Evolutionary conservation across 2,797 vertebrate species (phyloP).

Genomic region (Smutsia gigantea): DNA sequence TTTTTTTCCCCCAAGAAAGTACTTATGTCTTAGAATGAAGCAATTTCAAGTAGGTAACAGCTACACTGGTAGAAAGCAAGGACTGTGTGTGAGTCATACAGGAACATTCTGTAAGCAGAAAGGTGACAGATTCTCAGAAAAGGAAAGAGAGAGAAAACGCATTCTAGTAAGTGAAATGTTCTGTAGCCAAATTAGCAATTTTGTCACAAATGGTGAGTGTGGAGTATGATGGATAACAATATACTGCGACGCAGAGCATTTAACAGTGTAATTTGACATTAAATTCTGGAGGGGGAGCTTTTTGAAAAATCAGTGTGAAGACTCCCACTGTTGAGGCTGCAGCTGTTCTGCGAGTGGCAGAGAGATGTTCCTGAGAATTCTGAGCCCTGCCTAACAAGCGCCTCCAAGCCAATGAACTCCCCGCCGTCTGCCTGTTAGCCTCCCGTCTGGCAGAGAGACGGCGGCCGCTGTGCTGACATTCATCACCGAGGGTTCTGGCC

Average conservation of each 20-base stretch:
- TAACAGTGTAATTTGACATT: constrained; percentile 67
- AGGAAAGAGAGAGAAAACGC: background rate
- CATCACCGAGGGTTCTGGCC: constrained; percentile 71
- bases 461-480: constrained; percentile 79
- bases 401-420: constrained; percentile 79
- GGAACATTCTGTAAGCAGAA: background rate
- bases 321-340: constrained; percentile 47
- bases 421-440: constrained; percentile 81
- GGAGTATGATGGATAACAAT: constrained; percentile 62
- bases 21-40: background rate
- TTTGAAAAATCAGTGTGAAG: constrained; percentile 73
- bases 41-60: background rate
- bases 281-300: constrained; percentile 60
- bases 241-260: constrained; percentile 44
- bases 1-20: background rate
- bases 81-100: background rate
- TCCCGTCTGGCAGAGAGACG: constrained; percentile 77
- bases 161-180: constrained; percentile 37
- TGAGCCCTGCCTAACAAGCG: constrained; percentile 76
- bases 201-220: constrained; percentile 55
- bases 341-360: constrained; percentile 74
- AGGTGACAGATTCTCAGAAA: constrained; percentile 5
- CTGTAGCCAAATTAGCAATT: constrained; percentile 56
- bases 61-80: background rate
- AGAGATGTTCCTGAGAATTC: constrained; percentile 73